phyloP scores from a whole-genome alignment of 2,113 vertebrate genomes.

The Cheirogaleus medius region DNA sequence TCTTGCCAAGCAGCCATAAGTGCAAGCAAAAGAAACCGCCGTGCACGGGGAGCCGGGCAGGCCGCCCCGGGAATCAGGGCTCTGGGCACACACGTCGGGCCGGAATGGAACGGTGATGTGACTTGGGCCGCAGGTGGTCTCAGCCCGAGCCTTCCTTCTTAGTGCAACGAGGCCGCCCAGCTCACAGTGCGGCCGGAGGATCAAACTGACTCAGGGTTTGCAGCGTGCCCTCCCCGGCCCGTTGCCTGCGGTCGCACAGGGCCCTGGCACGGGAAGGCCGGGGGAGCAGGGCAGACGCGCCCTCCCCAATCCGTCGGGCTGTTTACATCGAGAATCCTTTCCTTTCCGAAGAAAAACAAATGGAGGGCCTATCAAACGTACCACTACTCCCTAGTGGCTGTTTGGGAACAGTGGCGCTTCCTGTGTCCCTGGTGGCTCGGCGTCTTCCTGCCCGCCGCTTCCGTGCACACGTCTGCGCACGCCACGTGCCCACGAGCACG shows the following conservation, averaged over 20 bases:
- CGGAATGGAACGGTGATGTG: rapidly evolving
- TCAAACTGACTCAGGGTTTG: too few relatives aligned
- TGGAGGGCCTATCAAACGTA: rapidly evolving
- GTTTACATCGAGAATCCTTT: rapidly evolving
- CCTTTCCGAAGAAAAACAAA: neutral
- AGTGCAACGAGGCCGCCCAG: too few relatives aligned
- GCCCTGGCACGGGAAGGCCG: neutral
- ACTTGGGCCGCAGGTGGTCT: too few relatives aligned
- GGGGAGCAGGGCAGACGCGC: neutral
- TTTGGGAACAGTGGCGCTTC: too few relatives aligned
- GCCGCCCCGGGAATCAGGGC: neutral
- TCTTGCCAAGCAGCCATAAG: too few relatives aligned
- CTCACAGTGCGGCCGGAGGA: too few relatives aligned
- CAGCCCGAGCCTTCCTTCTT: neutral
- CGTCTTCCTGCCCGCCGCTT: neutral
- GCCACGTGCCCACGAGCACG: neutral
- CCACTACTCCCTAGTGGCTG: neutral
- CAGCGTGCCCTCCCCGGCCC: too few relatives aligned
- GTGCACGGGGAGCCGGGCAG: rapidly evolving
- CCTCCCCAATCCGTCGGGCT: neutral
- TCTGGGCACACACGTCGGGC: neutral
- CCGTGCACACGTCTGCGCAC: rapidly evolving
- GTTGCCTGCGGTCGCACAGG: too few relatives aligned
- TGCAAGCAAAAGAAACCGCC: neutral
- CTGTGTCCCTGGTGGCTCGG: too few relatives aligned